Percentiles rank a stretch among this genome's conserved stretches.
Evolutionary conservation across 2,888 invertebrate species (phyloP).

Genomic region (Melangyna quadrimaculata): DNA sequence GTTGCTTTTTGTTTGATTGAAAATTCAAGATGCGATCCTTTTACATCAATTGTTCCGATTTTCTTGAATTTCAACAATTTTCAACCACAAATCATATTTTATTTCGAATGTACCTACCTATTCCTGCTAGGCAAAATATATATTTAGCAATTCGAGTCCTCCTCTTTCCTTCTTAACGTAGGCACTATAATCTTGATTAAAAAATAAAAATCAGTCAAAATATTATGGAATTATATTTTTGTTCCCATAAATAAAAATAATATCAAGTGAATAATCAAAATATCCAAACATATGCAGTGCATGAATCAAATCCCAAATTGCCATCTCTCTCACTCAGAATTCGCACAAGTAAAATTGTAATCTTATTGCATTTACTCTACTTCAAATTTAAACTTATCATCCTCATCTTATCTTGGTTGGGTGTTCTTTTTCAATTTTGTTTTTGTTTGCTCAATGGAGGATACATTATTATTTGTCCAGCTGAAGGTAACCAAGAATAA

Average conservation of each 20-base stretch:
- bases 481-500: background rate
- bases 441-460: background rate
- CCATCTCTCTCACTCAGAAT: background rate
- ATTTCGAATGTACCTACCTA: no score
- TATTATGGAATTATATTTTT: background rate
- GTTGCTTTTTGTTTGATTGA: background rate
- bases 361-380: background rate
- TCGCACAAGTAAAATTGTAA: background rate
- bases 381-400: background rate
- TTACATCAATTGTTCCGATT: background rate
- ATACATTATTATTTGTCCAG: background rate
- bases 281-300: background rate
- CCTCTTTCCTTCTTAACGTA: background rate
- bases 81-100: background rate
- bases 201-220: background rate
- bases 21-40: background rate
- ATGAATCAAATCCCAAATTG: background rate
- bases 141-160: background rate
- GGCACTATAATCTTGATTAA: background rate
- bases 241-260: background rate
- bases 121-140: background rate
- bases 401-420: background rate
- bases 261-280: background rate
- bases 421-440: background rate
- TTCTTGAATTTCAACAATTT: background rate